Conservation (phyloP, 1,140 invertebrate species). For the Drosophila setifemur region DNA sequence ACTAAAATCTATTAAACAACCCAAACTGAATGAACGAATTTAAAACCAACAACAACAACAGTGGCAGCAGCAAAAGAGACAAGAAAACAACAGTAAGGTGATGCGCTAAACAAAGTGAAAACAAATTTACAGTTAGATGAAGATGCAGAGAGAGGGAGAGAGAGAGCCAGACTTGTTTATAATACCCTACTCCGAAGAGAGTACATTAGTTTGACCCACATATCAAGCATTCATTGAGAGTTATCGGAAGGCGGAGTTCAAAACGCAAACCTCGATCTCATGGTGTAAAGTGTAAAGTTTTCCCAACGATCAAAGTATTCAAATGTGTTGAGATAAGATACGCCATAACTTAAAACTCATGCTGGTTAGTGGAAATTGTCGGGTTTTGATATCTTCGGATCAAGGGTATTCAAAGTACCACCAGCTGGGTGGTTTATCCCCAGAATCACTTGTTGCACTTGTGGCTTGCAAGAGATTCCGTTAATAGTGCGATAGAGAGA, state of each 20-base stretch:
- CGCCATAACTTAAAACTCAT: neutral
- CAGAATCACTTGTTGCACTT: conserved; percentile 26
- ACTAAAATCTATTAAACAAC: conserved; percentile 48
- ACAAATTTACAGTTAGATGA: conserved; percentile 74
- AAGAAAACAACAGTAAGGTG: conserved; percentile 51
- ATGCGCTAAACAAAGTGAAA: conserved; percentile 78
- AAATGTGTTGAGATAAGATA: conserved; percentile 10
- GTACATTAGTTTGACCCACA: neutral
- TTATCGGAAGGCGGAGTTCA: too few species aligned
- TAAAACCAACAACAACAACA: conserved; percentile 27
- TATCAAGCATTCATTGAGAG: too few species aligned
- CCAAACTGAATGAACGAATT: conserved; percentile 65
- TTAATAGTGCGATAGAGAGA: too few species aligned
- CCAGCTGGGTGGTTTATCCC: neutral
- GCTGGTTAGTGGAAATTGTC: neutral
- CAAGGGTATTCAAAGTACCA: conserved; percentile 6
- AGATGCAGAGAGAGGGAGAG: conserved; percentile 27
- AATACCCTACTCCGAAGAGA: conserved; percentile 7
- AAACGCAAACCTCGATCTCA: too few species aligned
- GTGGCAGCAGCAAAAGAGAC: neutral
- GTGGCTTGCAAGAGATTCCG: conserved; percentile 22
- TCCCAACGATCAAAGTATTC: too few species aligned
- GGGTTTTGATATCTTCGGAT: neutral
- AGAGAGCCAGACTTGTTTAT: conserved; percentile 20
- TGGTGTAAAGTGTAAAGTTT: neutral